Evolutionary conservation across 2,797 vertebrate genomes (phyloP).

Genomic region (Gadopsis bispinosus): DNA sequence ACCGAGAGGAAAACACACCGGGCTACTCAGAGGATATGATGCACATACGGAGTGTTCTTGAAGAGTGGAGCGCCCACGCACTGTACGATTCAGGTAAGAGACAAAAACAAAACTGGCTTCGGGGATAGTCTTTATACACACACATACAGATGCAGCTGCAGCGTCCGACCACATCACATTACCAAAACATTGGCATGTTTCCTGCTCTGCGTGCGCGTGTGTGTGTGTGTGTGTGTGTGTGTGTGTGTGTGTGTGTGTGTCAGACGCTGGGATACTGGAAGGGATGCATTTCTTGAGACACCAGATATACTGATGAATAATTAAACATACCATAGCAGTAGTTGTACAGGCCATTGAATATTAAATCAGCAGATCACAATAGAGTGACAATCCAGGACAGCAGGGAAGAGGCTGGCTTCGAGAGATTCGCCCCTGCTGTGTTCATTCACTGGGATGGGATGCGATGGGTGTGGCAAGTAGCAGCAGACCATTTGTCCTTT

Average conservation of each 20-base stretch:
- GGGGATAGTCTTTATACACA: slow-evolving; percentile 7
- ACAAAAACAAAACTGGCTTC: slow-evolving; percentile 11
- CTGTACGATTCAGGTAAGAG: slow-evolving; percentile 62
- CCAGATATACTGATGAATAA: slow-evolving; percentile 41
- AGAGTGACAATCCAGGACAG: slow-evolving; percentile 19
- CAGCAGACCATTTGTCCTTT: slow-evolving; percentile 49
- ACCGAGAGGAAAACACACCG: slow-evolving; percentile 47
- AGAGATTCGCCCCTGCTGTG: slow-evolving; percentile 27
- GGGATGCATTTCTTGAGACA: slow-evolving; percentile 25
- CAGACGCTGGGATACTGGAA: neutral
- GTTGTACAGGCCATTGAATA: slow-evolving; percentile 8
- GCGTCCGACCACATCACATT: slow-evolving; percentile 30
- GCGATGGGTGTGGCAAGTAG: slow-evolving; percentile 73
- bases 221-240: neutral
- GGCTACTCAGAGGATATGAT: slow-evolving; percentile 40
- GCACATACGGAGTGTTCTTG: slow-evolving; percentile 22
- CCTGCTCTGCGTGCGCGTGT: slow-evolving; percentile 24
- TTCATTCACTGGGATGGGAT: slow-evolving; percentile 25
- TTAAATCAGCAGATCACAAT: slow-evolving; percentile 17
- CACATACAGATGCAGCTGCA: slow-evolving; percentile 41
- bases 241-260: slow-evolving; percentile 9
- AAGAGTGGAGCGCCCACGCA: slow-evolving; percentile 22
- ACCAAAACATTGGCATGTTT: slow-evolving; percentile 64
- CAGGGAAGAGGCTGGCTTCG: slow-evolving; percentile 8
- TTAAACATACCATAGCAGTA: slow-evolving; percentile 20